Conservation (phyloP, 1,140 invertebrate species). For the Trichonephila clavipes region DNA sequence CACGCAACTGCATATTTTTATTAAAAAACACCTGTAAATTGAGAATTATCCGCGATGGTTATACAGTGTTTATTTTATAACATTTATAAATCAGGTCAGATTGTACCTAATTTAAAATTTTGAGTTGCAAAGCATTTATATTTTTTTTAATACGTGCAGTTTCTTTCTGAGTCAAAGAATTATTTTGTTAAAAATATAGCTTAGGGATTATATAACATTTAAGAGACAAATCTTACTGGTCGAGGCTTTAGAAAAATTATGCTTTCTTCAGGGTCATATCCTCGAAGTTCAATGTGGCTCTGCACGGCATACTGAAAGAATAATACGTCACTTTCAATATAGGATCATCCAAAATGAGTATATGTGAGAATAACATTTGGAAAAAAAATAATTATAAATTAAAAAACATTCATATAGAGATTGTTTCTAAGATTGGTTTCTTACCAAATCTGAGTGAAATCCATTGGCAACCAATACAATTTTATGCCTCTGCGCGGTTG, state of each 20-base stretch:
- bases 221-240: conserved; percentile 50
- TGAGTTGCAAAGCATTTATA: too few relatives aligned
- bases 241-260: conserved; percentile 83
- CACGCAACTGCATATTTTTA: too few relatives aligned
- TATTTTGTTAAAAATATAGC: too few relatives aligned
- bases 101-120: too few relatives aligned
- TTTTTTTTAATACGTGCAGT: too few relatives aligned
- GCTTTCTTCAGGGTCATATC: conserved; percentile 82
- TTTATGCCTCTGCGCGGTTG: conserved; percentile 83
- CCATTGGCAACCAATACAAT: conserved; percentile 84
- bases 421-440: conserved; percentile 45
- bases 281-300: conserved; percentile 83
- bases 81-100: too few relatives aligned
- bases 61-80: too few relatives aligned
- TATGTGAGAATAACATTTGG: background rate
- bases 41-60: too few relatives aligned
- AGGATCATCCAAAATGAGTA: background rate
- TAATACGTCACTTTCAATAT: background rate
- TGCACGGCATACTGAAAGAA: conserved; percentile 84
- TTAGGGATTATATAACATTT: too few relatives aligned
- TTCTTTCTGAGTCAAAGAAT: too few relatives aligned
- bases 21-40: too few relatives aligned
- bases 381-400: background rate
- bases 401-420: background rate
- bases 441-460: conserved; percentile 85